phyloP scores from a whole-genome alignment of 1,140 invertebrate species.

The Oryzaephilus surinamensis region DNA sequence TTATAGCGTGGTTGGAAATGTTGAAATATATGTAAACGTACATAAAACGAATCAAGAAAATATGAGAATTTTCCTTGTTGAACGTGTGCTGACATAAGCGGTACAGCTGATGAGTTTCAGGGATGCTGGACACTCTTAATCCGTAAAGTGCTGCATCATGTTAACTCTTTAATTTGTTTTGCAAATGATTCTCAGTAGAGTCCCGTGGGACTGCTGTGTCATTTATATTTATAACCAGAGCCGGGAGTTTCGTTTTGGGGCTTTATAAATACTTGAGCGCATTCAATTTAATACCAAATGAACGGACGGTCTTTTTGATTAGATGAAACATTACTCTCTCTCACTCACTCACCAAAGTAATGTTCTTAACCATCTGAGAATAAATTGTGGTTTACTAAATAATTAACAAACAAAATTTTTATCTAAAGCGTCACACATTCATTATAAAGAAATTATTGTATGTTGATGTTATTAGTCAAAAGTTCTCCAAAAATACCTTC shows the following conservation, averaged over 20 bases:
- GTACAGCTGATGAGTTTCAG: too few relatives aligned
- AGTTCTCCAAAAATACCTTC: too few relatives aligned
- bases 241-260: slow-evolving; percentile 15
- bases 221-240: slow-evolving; percentile 25
- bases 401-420: too few relatives aligned
- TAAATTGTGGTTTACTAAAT: too few relatives aligned
- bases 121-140: slow-evolving; percentile 21
- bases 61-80: not conserved
- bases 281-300: slow-evolving; percentile 22
- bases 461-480: too few relatives aligned
- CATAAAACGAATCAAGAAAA: slow-evolving; percentile 2
- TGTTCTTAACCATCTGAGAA: too few relatives aligned
- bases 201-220: slow-evolving; percentile 14
- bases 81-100: slow-evolving; percentile 4
- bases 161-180: slow-evolving; percentile 34
- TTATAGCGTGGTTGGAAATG: too few relatives aligned
- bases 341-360: too few relatives aligned
- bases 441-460: too few relatives aligned
- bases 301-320: slow-evolving; percentile 16
- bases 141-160: slow-evolving; percentile 30
- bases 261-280: slow-evolving; percentile 21
- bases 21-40: too few relatives aligned
- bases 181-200: slow-evolving; percentile 23
- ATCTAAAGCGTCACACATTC: too few relatives aligned
- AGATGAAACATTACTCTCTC: slow-evolving; percentile 11